phyloP scores from a whole-genome alignment of 2,888 invertebrate species.

The Carcina quercana region DNA sequence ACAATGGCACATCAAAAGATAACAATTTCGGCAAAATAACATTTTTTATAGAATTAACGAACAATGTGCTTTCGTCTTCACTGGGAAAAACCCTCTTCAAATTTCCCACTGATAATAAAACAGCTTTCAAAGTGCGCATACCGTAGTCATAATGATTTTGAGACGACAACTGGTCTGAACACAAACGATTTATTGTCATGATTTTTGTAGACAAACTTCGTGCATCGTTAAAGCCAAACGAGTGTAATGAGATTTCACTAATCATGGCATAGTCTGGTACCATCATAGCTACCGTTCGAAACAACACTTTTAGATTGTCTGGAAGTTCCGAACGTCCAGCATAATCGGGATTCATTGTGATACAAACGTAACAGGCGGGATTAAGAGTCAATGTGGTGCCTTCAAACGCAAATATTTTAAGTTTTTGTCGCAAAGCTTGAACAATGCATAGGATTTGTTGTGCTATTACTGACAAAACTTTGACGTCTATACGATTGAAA shows the following conservation, averaged over 20 bases:
- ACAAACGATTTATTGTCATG: slow-evolving; percentile 86
- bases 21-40: slow-evolving; percentile 95
- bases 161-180: slow-evolving; percentile 88
- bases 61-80: slow-evolving; percentile 84
- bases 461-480: slow-evolving; percentile 89
- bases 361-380: slow-evolving; percentile 86
- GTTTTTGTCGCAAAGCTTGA: slow-evolving; percentile 80
- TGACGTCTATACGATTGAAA: slow-evolving; percentile 89
- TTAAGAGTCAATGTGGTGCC: slow-evolving; percentile 83
- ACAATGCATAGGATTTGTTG: slow-evolving; percentile 89
- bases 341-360: slow-evolving; percentile 87
- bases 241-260: slow-evolving; percentile 89
- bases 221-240: slow-evolving; percentile 86
- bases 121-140: slow-evolving; percentile 91
- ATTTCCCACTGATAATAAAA: slow-evolving; percentile 87
- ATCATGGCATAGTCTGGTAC: slow-evolving; percentile 93
- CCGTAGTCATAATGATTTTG: slow-evolving; percentile 93
- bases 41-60: slow-evolving; percentile 90
- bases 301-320: slow-evolving; percentile 88
- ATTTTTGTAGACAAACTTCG: slow-evolving; percentile 86
- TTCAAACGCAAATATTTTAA: slow-evolving; percentile 83
- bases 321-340: slow-evolving; percentile 88
- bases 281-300: slow-evolving; percentile 93
- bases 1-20: slow-evolving; percentile 89
- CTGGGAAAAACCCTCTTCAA: slow-evolving; percentile 85